phyloP scores from a whole-genome alignment of 1,140 invertebrate genomes.

The Sipha flava region DNA sequence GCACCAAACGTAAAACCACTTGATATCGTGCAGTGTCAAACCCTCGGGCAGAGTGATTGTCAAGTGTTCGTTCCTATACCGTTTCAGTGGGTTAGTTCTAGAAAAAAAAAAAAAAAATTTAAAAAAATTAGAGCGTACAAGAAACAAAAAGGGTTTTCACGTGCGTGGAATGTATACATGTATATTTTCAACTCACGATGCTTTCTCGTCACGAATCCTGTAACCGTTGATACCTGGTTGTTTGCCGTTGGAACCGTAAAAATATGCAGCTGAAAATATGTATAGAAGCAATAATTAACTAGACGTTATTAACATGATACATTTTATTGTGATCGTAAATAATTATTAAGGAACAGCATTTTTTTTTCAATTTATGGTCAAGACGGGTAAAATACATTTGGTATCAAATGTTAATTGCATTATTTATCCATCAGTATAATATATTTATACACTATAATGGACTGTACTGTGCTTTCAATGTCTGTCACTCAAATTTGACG shows the following conservation, averaged over 20 bases:
- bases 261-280: conserved; percentile 65
- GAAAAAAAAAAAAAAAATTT: conserved; percentile 32
- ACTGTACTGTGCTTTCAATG: too few species aligned
- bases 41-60: conserved; percentile 78
- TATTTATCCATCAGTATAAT: too few species aligned
- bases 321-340: too few species aligned
- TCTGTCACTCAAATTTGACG: background rate
- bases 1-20: conserved; percentile 84
- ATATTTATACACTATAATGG: too few species aligned
- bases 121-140: too few species aligned
- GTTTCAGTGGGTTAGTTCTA: conserved; percentile 58
- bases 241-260: conserved; percentile 69
- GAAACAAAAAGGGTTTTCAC: background rate
- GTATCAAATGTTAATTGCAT: too few species aligned
- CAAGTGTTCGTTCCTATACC: conserved; percentile 68
- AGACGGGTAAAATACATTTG: too few species aligned
- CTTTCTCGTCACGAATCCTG: conserved; percentile 69
- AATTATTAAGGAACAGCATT: too few species aligned
- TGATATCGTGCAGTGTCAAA: conserved; percentile 68
- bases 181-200: conserved; percentile 46
- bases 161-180: background rate
- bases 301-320: too few species aligned
- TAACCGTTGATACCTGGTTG: conserved; percentile 58
- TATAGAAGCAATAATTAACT: background rate
- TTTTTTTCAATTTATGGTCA: too few species aligned